Conservation (phyloP, 2,888 invertebrate species). For the Volucella bombylans region DNA sequence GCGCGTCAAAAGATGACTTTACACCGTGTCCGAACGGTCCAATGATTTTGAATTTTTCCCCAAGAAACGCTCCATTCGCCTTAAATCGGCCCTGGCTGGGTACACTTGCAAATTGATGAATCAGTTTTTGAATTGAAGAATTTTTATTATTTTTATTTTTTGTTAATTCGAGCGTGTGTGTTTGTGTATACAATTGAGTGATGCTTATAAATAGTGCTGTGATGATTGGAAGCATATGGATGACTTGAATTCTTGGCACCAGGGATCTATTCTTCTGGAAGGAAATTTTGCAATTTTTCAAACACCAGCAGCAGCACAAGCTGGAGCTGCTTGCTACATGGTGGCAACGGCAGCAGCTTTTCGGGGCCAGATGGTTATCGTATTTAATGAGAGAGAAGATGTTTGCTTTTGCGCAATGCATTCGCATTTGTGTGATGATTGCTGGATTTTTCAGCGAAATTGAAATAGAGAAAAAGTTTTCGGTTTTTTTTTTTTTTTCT, state of each 20-base stretch:
- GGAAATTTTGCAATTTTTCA: conserved; percentile 25
- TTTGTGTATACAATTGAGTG: conserved; percentile 35
- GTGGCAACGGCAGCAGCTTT: neutral
- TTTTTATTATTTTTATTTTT: neutral
- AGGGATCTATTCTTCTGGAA: conserved; percentile 44
- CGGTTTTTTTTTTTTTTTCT: neutral
- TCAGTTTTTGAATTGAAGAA: conserved; percentile 1
- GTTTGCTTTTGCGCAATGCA: neutral
- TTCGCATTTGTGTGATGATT: neutral
- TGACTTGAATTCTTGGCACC: conserved; percentile 8
- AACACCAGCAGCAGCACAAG: too few relatives aligned
- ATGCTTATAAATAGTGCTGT: conserved; percentile 44
- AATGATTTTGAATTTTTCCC: conserved; percentile 14
- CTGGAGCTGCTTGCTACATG: too few relatives aligned
- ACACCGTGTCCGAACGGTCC: neutral
- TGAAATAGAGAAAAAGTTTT: conserved; percentile 12
- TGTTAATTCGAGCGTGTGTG: conserved; percentile 3
- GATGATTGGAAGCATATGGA: conserved; percentile 42
- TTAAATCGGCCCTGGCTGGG: neutral
- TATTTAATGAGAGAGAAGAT: conserved; percentile 7
- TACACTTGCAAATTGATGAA: conserved; percentile 41
- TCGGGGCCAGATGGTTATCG: conserved; percentile 54
- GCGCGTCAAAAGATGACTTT: too few relatives aligned
- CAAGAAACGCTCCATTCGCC: conserved; percentile 9
- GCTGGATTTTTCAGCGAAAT: conserved; percentile 17